Base-by-base conservation (phyloP, 2,797 vertebrate species). In the Remorina albescens region DNA sequence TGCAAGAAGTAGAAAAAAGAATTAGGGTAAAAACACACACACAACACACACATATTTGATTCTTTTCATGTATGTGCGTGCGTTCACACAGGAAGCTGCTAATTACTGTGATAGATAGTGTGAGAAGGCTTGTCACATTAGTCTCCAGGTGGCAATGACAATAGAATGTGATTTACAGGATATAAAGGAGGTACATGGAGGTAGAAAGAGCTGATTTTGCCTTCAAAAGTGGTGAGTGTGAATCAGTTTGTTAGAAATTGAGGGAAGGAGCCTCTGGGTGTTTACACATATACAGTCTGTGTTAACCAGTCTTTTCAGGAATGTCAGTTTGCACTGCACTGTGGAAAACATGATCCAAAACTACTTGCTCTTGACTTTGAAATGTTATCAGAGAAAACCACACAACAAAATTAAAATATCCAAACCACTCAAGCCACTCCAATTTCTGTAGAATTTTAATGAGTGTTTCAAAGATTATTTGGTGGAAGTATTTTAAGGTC, bases 41-140 rank as follows among this genome's bases (percentile, higher is more conserved):
- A n/a, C n/a, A n/a, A n/a, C n/a, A n/a, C n/a, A n/a, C n/a, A n/a
- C n/a, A n/a, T n/a, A n/a, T n/a, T n/a, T n/a, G n/a, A n/a, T n/a
- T n/a, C n/a, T n/a, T n/a, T n/a, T n/a, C 47, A 54, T 65, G 61
- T 54, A 65, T 32, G 21, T 23, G 46, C 7, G 13, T 59, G 28
- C 55, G 41, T 44, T 57, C 23, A 50, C 7, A 19, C 46, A 81
- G 66, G 53, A 86, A 55, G 65, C 58, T 77, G 80, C 88, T 91
- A 91, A 92, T 92, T 90, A 92, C 84, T 86, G 78, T 85, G 74
- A 90, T 84, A 82, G 67, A 84, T 80, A 58, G 75, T 69, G 83
- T 70, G 73, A 67, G 76, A 71, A 64, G 34, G 64, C 81, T 82
- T 80, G 72, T 90, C 85, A 78, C 68, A 63, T 80, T 80, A 67